These are phyloP conservation scores for Biston betularia DNA, from an alignment of 2,888 invertebrate species.

Conservation along the genomic window DNA sequence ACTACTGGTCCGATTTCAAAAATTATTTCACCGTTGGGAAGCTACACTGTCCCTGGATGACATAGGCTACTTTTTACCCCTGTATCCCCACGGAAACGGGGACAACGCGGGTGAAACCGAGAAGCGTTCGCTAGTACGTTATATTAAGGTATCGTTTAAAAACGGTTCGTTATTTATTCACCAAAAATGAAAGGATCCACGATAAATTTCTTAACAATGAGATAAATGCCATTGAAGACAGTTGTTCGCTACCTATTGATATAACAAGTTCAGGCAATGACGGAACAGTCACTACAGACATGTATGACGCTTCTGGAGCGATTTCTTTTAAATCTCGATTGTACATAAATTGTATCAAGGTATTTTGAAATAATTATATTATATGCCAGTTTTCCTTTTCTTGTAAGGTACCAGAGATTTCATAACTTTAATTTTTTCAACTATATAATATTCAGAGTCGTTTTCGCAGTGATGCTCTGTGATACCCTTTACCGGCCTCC, in stretches of 20 bases:
- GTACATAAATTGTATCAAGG: neutral
- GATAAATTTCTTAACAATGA: constrained; percentile 4
- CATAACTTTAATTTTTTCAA: constrained; percentile 5
- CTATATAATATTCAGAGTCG: constrained; percentile 36
- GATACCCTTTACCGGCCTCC: constrained; percentile 74
- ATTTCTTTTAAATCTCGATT: neutral
- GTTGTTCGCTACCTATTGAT: constrained; percentile 1
- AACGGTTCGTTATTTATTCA: neutral
- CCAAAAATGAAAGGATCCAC: neutral
- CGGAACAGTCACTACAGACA: neutral
- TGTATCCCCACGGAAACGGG: no score
- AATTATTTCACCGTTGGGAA: no score
- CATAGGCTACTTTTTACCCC: no score
- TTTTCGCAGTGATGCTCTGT: constrained; percentile 42
- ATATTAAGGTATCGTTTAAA: constrained; percentile 4
- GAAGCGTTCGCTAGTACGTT: no score
- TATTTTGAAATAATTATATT: neutral
- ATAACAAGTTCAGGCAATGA: constrained; percentile 1
- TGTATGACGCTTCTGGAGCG: neutral
- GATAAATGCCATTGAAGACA: constrained; percentile 2
- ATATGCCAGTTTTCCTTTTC: neutral
- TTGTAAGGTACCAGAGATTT: no score
- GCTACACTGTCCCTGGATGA: no score
- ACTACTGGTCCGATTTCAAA: no score
- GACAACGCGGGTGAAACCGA: no score